A percentile compares a stretch with the other conserved stretches of the same genome.
Conservation (phyloP, 2,888 invertebrate species). For the Cosmorhoe ocellata region DNA sequence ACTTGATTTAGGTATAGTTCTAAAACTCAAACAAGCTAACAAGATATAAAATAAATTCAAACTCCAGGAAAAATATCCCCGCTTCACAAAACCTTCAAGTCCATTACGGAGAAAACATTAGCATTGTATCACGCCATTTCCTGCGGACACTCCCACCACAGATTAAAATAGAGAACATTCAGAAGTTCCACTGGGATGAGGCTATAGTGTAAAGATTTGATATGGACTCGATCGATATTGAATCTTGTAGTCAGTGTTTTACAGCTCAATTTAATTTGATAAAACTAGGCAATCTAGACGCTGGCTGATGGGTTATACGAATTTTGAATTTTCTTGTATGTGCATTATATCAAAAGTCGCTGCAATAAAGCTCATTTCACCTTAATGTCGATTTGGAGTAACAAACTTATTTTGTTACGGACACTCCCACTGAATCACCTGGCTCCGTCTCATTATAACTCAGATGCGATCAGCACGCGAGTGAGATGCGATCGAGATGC, state of each 20-base stretch:
- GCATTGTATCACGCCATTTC: constrained; percentile 35
- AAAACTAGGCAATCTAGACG: not conserved
- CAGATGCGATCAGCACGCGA: constrained; percentile 76
- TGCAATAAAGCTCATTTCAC: constrained; percentile 4
- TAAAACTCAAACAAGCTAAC: too few species aligned
- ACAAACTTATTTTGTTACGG: constrained; percentile 6
- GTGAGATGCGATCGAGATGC: constrained; percentile 65
- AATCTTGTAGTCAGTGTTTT: too few species aligned
- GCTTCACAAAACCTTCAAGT: constrained; percentile 12
- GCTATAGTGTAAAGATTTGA: too few species aligned
- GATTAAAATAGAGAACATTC: constrained; percentile 3
- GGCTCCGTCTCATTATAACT: constrained; percentile 59
- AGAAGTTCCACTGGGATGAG: too few species aligned
- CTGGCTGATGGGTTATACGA: too few species aligned
- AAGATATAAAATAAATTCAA: not conserved
- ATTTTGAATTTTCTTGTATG: too few species aligned
- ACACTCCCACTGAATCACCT: constrained; percentile 32
- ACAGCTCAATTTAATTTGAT: too few species aligned
- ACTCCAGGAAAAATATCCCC: constrained; percentile 4
- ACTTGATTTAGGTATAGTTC: too few species aligned
- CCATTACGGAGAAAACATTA: constrained; percentile 24
- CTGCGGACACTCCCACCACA: constrained; percentile 27
- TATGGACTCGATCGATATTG: too few species aligned
- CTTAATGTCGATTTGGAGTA: constrained; percentile 7
- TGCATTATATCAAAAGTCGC: not conserved